Conservation (phyloP, 2,888 invertebrate species). For the Tupiocoris notatus region DNA sequence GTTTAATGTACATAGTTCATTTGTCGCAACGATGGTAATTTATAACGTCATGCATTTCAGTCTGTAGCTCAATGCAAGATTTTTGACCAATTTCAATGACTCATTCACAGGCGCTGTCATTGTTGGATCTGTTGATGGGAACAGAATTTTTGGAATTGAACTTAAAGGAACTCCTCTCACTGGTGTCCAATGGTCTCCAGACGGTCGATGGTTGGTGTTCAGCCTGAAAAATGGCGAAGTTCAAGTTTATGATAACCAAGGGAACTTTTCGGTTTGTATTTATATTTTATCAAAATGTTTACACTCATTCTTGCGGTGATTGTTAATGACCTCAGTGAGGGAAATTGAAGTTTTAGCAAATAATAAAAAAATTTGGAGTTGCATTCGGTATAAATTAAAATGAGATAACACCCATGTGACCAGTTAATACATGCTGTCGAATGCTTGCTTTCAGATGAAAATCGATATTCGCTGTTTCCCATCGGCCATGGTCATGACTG, state of each 20-base stretch:
- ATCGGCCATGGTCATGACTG: conserved; percentile 52
- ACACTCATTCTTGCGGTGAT: no score
- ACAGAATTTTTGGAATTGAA: conserved; percentile 97
- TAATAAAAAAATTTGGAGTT: no score
- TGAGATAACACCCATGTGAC: no score
- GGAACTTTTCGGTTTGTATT: conserved; percentile 61
- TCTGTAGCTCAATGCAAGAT: neutral
- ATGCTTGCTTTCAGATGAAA: conserved; percentile 67
- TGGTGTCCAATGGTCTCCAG: conserved; percentile 96
- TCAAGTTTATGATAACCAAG: conserved; percentile 91
- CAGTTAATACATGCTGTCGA: no score
- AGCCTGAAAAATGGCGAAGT: conserved; percentile 88
- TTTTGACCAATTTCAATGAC: neutral
- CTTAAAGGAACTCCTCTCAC: conserved; percentile 78
- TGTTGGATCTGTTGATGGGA: conserved; percentile 96
- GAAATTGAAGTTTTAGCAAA: no score
- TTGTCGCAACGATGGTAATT: no score
- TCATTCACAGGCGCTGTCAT: conserved; percentile 84
- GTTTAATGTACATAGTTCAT: no score
- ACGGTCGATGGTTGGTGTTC: conserved; percentile 84
- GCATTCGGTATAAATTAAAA: no score
- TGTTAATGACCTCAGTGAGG: no score
- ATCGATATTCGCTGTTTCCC: conserved; percentile 64
- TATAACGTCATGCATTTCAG: no score
- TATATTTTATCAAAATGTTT: neutral